These are phyloP conservation scores for rat (Rattus norvegicus) DNA, from an alignment of 2,113 vertebrate species.

Conservation along the genomic window DNA sequence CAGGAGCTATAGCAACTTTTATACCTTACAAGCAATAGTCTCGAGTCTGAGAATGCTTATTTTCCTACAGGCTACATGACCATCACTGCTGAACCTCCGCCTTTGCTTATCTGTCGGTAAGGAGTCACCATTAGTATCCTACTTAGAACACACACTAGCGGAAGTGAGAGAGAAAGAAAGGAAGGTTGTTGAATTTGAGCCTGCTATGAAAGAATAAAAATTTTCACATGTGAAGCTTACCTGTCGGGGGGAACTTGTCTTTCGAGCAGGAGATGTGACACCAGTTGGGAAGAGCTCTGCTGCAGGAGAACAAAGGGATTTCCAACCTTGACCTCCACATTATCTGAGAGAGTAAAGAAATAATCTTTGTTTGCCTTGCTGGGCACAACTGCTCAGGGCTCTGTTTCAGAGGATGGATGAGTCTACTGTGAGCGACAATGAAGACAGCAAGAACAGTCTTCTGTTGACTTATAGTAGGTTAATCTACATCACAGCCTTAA, in stretches of 20 bases:
- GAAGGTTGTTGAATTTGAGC: slow-evolving; percentile 26
- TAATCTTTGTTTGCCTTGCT: background rate
- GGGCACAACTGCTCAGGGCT: background rate
- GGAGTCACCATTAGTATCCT: slow-evolving; percentile 1
- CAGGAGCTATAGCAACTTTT: background rate
- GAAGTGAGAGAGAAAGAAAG: background rate
- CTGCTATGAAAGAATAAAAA: background rate
- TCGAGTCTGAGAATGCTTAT: slow-evolving; percentile 10
- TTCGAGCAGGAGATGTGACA: slow-evolving; percentile 96
- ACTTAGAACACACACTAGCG: background rate
- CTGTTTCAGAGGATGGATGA: background rate
- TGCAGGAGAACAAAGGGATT: slow-evolving; percentile 96
- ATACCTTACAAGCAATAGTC: background rate
- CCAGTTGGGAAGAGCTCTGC: slow-evolving; percentile 92
- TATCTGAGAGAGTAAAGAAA: slow-evolving; percentile 85
- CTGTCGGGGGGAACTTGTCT: slow-evolving; percentile 95
- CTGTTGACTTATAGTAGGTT: background rate
- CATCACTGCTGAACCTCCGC: background rate
- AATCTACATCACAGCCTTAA: background rate
- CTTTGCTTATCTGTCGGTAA: slow-evolving; percentile 5
- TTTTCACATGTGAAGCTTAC: slow-evolving; percentile 80
- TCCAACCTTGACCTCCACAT: slow-evolving; percentile 90
- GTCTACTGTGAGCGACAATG: background rate
- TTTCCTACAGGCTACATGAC: background rate
- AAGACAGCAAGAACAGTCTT: background rate